Evolutionary conservation across 1,140 invertebrate genomes (phyloP), one percentile per base, ranked within the genome.

Genomic region (Gonioctena quinquepunctata): DNA sequence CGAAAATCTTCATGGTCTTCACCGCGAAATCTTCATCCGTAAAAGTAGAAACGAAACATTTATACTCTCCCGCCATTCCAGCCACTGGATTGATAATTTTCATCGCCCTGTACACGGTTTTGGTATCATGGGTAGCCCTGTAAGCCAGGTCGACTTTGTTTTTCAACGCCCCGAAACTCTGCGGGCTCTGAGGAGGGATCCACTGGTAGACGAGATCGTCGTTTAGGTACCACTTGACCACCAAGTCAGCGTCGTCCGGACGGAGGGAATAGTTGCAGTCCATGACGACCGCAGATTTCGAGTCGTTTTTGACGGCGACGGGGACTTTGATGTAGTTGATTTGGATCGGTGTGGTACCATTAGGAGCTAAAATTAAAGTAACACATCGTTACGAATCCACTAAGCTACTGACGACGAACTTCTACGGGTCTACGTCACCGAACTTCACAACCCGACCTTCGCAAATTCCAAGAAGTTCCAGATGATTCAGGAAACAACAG

Each of bases 191-290:
- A 8, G 84, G 80, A 54, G 87, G 84, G 74, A 91, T 90, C 90
- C 90, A 92, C 81, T 91, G 90, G 77, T 91, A 92, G 6, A 90
- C 86, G 2, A 89, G 85, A 23, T 82, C 84, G 59, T 86, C 82
- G 73, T 90, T 89, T 66, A 89, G 86, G 77, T 85, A 91, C 90
- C 90, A 92, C 81, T 91, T 90, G 11, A 92, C 87, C 11, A 91
- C 89, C 21, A 92, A 79, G 19, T 88, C 88, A 0, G 81, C 76
- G 25, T 85, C 83, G 22, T 86, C 81, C 0, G 87, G 81, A 61
- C 86, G 74, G 8, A 88, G 83, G 2, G 80, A 82, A 77, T 90
- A 92, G 71, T 90, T 86, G 76, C 90, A 92, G 77, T 92, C 90
- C 19, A 92, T 79, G 19, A 91, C 84, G 1, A 89, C 87, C 49